Base-by-base conservation (phyloP, 2,888 invertebrate genomes). In the Balanococcus diminutus region DNA sequence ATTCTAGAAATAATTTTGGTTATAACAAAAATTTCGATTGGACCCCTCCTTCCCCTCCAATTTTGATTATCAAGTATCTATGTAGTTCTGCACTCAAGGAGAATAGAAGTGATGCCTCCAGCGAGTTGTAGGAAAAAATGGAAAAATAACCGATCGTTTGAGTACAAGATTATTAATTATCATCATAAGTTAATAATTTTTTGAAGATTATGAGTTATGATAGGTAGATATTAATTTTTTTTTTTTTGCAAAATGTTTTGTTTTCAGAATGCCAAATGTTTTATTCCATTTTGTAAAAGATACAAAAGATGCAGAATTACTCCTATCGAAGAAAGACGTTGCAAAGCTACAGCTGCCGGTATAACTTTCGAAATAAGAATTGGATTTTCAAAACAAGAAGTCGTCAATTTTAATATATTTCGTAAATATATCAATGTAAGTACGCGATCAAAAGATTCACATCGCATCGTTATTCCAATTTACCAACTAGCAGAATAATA, bases 241-340 rank as follows among this genome's bases (percentile, higher is more conserved):
- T 42, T 39, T 36, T 36, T 67, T n/a, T n/a, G n/a, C n/a, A n/a
- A n/a, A n/a, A n/a, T n/a, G n/a, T 19, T 19, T 32, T 56, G 14
- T 19, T 61, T 79, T 2, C 93, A 95, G 91, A 97, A 97, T 91
- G 94, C 94, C 88, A 98, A 98, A 91, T 99, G 98, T 91, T 96
- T 96, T 87, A 98, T 99, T 90, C 99, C 99, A 88, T 99, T 98
- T 95, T 99, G 99, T 92, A 94, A 95, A 3, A 25, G 85, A 28
- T 85, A 85, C 28, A 85, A 85, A 31, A 85, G 46, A 46, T 85
- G 75, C 32, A 72, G 22, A 75, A 85, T 85, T 25, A 46, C 42
- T 16, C 46, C 85, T 1, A 79, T 42, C 9, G 85, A 85, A 75
- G 42, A 46, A 28, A 14, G 85, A 19, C 75, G 72, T 31, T 79